Conservation (phyloP, 2,113 vertebrate genomes). For the Sebastes schlegelii region DNA sequence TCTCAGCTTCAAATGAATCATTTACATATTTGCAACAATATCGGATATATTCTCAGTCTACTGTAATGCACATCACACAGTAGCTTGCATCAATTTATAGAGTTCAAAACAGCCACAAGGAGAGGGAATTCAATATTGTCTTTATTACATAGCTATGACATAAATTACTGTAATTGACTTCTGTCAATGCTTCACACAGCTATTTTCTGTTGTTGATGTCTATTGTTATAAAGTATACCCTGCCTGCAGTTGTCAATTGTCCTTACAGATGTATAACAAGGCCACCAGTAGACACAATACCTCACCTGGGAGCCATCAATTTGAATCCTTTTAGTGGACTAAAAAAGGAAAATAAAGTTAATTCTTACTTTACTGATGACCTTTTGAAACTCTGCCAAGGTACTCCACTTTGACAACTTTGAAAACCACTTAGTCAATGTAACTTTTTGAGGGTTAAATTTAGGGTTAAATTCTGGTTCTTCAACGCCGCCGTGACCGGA, state of each 20-base stretch:
- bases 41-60: too few relatives aligned
- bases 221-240: background rate
- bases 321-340: background rate
- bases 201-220: background rate
- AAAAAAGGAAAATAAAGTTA: background rate
- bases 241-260: background rate
- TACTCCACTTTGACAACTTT: slow-evolving; percentile 16
- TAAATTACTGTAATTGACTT: background rate
- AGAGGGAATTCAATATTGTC: background rate
- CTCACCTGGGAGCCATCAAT: background rate
- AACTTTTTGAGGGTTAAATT: background rate
- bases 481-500: too few relatives aligned
- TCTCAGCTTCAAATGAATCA: too few relatives aligned
- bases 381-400: background rate
- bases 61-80: background rate
- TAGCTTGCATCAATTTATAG: background rate
- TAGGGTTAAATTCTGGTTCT: background rate
- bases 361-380: background rate
- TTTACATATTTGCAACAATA: too few relatives aligned
- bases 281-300: background rate
- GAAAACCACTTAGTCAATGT: background rate
- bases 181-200: background rate
- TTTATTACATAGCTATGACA: background rate
- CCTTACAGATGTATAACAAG: background rate
- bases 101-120: background rate